These are phyloP conservation scores for Typhlichthys eigenmanni DNA, from an alignment of 2,797 vertebrate species.

Conservation along the genomic window DNA sequence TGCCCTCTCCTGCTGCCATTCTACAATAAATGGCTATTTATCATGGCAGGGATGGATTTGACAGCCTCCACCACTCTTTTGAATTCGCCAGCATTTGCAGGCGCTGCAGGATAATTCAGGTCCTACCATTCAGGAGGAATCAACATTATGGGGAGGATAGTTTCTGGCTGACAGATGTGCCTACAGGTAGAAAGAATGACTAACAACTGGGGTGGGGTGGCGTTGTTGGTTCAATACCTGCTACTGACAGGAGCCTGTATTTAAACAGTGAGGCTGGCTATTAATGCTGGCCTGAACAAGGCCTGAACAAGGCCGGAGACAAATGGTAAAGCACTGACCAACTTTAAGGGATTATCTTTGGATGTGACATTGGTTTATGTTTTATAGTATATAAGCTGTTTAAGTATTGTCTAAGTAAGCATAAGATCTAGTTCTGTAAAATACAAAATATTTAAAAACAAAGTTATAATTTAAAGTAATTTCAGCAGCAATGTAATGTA, in stretches of 20 bases:
- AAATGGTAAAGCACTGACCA: constrained; percentile 6
- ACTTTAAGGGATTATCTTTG: too few relatives aligned
- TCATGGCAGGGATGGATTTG: constrained; percentile 68
- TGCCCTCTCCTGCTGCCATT: constrained; percentile 67
- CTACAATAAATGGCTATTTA: constrained; percentile 75
- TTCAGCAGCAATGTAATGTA: too few relatives aligned
- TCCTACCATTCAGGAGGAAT: constrained; percentile 62
- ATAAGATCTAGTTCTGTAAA: too few relatives aligned
- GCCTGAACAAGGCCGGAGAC: constrained; percentile 34
- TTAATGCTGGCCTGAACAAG: constrained; percentile 27
- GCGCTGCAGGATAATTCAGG: constrained; percentile 60
- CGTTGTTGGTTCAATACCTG: constrained; percentile 53
- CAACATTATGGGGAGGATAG: constrained; percentile 58
- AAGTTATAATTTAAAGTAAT: too few relatives aligned
- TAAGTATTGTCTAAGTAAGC: too few relatives aligned
- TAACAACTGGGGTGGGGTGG: constrained; percentile 39
- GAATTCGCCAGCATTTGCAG: constrained; percentile 57
- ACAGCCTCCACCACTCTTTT: constrained; percentile 60
- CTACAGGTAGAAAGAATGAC: constrained; percentile 54
- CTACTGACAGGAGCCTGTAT: constrained; percentile 54
- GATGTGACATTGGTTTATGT: too few relatives aligned
- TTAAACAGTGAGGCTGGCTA: constrained; percentile 38
- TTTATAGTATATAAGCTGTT: too few relatives aligned
- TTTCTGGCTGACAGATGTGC: constrained; percentile 56
- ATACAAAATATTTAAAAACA: too few relatives aligned